These are phyloP conservation scores for Cettia cetti DNA, from an alignment of 2,113 vertebrate species.

Conservation along the genomic window DNA sequence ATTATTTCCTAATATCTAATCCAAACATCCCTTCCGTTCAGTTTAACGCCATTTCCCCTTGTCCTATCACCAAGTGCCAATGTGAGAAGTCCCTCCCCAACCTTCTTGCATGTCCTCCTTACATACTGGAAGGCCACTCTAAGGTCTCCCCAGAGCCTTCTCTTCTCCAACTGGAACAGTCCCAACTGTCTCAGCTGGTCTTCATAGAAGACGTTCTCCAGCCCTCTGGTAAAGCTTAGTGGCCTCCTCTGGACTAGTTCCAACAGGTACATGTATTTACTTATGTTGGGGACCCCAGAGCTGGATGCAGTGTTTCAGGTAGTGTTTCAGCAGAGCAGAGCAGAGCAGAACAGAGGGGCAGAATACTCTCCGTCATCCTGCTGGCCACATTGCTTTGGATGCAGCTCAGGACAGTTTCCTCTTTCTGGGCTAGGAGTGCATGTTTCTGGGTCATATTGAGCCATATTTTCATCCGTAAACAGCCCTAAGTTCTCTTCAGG, in stretches of 20 bases:
- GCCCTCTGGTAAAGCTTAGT: not conserved
- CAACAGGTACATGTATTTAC: not conserved
- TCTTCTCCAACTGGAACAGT: not conserved
- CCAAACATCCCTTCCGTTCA: not conserved
- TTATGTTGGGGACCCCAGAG: not conserved
- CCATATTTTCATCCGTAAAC: not conserved
- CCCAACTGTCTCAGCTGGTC: not conserved
- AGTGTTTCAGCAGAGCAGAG: not conserved
- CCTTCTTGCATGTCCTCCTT: not conserved
- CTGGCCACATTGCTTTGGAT: rapidly evolving
- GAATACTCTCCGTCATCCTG: rapidly evolving
- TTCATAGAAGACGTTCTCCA: not conserved
- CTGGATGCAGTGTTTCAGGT: not conserved
- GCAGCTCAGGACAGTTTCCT: not conserved
- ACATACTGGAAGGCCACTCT: not conserved
- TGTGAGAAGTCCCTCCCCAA: not conserved
- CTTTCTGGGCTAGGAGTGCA: not conserved
- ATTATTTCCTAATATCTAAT: not conserved
- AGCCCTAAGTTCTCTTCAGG: not conserved
- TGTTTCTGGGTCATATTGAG: not conserved
- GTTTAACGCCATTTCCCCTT: not conserved
- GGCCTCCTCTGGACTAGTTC: not conserved
- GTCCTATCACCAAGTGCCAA: not conserved
- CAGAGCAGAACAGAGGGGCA: not conserved
- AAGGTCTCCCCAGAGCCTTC: not conserved